A percentile compares a stretch with the other conserved stretches of the same genome.
Evolutionary conservation across 2,888 invertebrate genomes (phyloP).

Genomic region (Dione vanillae): DNA sequence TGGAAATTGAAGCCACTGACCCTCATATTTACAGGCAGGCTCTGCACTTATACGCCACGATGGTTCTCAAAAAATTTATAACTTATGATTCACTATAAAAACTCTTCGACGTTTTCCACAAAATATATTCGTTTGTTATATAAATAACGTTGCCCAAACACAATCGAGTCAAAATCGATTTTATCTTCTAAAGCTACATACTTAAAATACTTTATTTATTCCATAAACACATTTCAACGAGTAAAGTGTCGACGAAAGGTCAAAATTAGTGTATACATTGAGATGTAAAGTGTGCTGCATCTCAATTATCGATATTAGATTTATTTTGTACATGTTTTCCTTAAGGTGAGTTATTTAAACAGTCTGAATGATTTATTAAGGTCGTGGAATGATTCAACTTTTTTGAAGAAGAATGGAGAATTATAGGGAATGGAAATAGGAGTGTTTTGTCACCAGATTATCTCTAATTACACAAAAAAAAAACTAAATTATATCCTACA

Average conservation of each 20-base stretch:
- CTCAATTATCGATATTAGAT: slow-evolving; percentile 43
- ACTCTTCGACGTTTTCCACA: slow-evolving; percentile 45
- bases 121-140: slow-evolving; percentile 10
- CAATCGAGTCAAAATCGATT: not conserved
- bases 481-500: too few relatives aligned
- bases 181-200: not conserved
- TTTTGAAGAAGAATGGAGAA: too few relatives aligned
- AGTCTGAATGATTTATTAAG: not conserved
- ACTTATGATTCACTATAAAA: slow-evolving; percentile 54
- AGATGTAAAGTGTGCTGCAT: slow-evolving; percentile 40
- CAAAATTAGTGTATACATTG: slow-evolving; percentile 40
- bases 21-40: not conserved
- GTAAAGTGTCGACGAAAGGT: slow-evolving; percentile 46
- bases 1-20: not conserved
- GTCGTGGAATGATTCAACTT: too few relatives aligned
- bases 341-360: not conserved
- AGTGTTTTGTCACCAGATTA: too few relatives aligned
- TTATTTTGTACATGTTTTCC: slow-evolving; percentile 27
- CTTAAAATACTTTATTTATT: not conserved
- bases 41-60: not conserved
- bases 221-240: slow-evolving; percentile 46
- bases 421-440: too few relatives aligned
- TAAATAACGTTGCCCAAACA: slow-evolving; percentile 5
- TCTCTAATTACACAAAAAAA: too few relatives aligned
- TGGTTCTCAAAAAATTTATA: slow-evolving; percentile 32